Conservation (phyloP, 2,797 vertebrate genomes). For the Danio albolineatus region DNA sequence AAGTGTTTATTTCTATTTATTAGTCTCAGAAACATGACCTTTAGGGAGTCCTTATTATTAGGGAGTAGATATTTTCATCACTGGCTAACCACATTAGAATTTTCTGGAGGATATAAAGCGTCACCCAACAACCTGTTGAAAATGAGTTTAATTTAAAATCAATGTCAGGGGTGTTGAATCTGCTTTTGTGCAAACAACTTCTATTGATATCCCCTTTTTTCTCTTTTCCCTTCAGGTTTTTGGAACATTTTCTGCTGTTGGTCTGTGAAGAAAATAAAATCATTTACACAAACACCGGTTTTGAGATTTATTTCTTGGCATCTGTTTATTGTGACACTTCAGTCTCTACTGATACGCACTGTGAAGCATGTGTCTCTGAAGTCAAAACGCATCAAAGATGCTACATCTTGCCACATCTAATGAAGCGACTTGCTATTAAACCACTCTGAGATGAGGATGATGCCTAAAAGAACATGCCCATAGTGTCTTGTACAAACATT, state of each 20-base stretch:
- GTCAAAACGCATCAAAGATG: not conserved
- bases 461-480: not conserved
- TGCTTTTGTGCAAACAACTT: no score
- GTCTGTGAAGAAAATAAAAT: conserved; percentile 39
- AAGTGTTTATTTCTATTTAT: no score
- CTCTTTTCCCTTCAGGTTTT: conserved; percentile 7
- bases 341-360: conserved; percentile 16
- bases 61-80: not conserved
- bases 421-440: not conserved
- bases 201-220: no score
- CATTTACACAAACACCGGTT: conserved; percentile 42
- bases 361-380: conserved; percentile 21
- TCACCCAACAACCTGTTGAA: not conserved
- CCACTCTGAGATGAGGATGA: not conserved
- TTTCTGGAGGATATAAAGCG: no score
- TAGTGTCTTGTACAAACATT: conserved; percentile 68
- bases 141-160: not conserved
- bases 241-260: conserved; percentile 8
- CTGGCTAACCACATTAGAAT: not conserved
- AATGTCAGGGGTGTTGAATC: not conserved
- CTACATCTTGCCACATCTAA: conserved; percentile 9
- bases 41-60: not conserved
- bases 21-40: not conserved
- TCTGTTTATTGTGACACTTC: conserved; percentile 33
- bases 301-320: conserved; percentile 17